Base-by-base conservation (phyloP, 2,888 invertebrate genomes). In the Lasius fuliginosus region DNA sequence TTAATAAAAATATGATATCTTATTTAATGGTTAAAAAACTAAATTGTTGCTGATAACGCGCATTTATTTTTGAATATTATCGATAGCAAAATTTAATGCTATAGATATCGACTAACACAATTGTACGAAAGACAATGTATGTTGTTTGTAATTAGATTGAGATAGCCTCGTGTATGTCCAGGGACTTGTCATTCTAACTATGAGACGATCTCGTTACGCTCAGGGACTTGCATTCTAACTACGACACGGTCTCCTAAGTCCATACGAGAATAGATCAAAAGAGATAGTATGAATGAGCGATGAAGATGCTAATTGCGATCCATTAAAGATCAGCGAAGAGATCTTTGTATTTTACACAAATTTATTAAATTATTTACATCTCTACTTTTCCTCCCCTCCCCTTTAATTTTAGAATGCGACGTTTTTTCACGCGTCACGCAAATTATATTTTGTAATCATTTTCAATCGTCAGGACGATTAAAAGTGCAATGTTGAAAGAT, bases 131-230 rank as follows among this genome's bases (percentile, higher is more conserved):
- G 53, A 33, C 65, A 62, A 40, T 36, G 49, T 53, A 65, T 76
- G 67, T 53, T 27, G 68, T 56, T 40, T 30, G 30, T 56, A 67
- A 77, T 67, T 77, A 68, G 68, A 77, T 67, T 68, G 53, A 77
- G 76, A 77, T 77, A 77, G 40, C 42, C 56, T 68, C 36, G 36
- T 53, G 11, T 27, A n/a, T n/a, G 56, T 77, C 68, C 76, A 30
- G 68, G 56, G 56, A 56, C 40, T 77, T 56, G 76, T 68, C 68
- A 53, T 42, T 67, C 56, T 3, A 40, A 18, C 27, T 40, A 56
- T 40, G n/a, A 68, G 30, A 27, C 68, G 27, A 40, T 56, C 40
- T 27, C 56, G 68, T 53, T 40, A 67, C 68, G 68, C 27, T 27
- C 40, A 18, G 68, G 27, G 30, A 77, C 68, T 30, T 30, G 76